Percentiles rank a stretch among this genome's conserved stretches.
phyloP scores from a whole-genome alignment of 2,797 vertebrate species.

The Alca torda region DNA sequence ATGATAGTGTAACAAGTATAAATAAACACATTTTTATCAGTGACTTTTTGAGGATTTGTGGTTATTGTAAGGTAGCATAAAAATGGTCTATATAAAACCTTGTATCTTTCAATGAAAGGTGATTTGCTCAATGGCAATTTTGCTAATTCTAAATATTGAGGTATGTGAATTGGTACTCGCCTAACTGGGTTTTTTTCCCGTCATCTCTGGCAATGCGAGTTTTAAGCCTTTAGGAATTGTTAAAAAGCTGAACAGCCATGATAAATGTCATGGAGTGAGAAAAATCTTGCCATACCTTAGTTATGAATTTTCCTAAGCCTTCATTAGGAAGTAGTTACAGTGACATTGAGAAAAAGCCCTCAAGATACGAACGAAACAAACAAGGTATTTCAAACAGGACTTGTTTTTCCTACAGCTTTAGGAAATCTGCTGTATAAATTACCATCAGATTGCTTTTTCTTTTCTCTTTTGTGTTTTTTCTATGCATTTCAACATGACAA shows the following conservation, averaged over 20 bases:
- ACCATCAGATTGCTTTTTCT: slow-evolving; percentile 6
- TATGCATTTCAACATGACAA: background rate
- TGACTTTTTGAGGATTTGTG: background rate
- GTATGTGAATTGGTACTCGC: background rate
- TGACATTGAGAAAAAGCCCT: background rate
- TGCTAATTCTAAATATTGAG: background rate
- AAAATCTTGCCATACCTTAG: background rate
- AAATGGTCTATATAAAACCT: background rate
- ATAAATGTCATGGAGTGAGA: background rate
- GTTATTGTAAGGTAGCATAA: background rate
- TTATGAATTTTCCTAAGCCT: background rate
- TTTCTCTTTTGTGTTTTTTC: background rate
- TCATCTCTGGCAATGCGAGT: background rate
- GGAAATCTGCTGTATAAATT: slow-evolving; percentile 8
- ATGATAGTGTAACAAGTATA: background rate
- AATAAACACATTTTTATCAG: background rate
- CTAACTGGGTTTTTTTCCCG: background rate
- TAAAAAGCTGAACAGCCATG: background rate
- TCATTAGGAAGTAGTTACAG: background rate
- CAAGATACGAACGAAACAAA: background rate
- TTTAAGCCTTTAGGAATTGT: background rate
- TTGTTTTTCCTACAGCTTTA: background rate
- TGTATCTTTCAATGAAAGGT: background rate
- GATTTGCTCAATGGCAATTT: background rate
- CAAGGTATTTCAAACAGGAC: background rate